phyloP scores from a whole-genome alignment of 2,113 vertebrate species.

The Ptychochromis oligacanthus region DNA sequence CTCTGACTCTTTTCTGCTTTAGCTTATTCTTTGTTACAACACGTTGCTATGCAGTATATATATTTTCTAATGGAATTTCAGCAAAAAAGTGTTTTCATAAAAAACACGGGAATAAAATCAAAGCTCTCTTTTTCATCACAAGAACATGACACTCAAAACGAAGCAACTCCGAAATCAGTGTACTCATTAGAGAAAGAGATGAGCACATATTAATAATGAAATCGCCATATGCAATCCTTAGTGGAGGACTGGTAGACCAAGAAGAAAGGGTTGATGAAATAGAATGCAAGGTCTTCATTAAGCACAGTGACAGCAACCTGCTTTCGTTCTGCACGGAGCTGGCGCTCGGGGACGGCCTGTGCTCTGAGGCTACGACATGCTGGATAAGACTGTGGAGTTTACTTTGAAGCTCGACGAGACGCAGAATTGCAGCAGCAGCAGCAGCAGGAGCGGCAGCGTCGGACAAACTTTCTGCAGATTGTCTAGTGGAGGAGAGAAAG shows the following conservation, averaged over 20 bases:
- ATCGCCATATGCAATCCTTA: slow-evolving; percentile 39
- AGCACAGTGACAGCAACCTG: slow-evolving; percentile 62
- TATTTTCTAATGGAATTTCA: background rate
- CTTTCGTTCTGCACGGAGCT: slow-evolving; percentile 42
- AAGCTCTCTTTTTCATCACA: background rate
- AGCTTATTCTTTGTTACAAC: background rate
- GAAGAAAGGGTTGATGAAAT: slow-evolving; percentile 76
- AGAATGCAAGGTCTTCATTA: slow-evolving; percentile 77
- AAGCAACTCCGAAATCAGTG: slow-evolving; percentile 44
- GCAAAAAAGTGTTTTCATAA: background rate
- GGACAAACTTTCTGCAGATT: slow-evolving; percentile 63
- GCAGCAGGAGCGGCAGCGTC: slow-evolving; percentile 21
- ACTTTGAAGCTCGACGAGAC: slow-evolving; percentile 61
- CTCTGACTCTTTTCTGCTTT: slow-evolving; percentile 8
- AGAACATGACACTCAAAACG: slow-evolving; percentile 22
- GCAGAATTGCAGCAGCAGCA: slow-evolving; percentile 27
- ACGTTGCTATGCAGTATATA: background rate
- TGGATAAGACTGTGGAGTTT: slow-evolving; percentile 23
- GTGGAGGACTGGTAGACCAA: slow-evolving; percentile 17
- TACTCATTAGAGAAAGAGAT: slow-evolving; percentile 60
- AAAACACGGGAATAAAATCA: background rate
- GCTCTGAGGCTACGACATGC: slow-evolving; percentile 46
- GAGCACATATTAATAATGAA: slow-evolving; percentile 59
- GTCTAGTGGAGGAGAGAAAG: slow-evolving; percentile 30
- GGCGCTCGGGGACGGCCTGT: slow-evolving; percentile 45